Conservation (phyloP, 1,140 invertebrate genomes). For the Drosophila tsacasi region DNA sequence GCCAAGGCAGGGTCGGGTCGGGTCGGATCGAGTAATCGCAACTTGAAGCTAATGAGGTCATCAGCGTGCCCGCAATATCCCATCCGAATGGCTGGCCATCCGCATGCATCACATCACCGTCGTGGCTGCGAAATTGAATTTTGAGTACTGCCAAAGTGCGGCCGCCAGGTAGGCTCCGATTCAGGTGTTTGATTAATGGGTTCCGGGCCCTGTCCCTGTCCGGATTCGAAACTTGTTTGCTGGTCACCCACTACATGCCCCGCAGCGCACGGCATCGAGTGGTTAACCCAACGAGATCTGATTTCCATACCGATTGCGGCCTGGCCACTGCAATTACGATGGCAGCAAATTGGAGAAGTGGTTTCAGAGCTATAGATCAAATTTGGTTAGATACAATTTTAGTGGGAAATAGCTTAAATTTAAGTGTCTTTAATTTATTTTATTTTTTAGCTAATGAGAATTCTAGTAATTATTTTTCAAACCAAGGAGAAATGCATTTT, state of each 20-base stretch:
- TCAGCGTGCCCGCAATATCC: constrained; percentile 22
- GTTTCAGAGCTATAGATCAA: not conserved
- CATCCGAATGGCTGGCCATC: constrained; percentile 10
- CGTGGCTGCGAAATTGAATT: constrained; percentile 51
- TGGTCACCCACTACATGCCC: constrained; percentile 1
- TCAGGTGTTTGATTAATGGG: constrained; percentile 59
- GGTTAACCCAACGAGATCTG: constrained; percentile 7
- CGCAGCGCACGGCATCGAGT: not conserved
- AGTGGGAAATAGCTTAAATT: not conserved
- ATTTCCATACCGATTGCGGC: constrained; percentile 19
- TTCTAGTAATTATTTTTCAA: not conserved
- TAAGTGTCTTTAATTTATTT: not conserved
- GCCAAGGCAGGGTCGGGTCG: constrained; percentile 27
- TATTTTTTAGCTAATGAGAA: not conserved
- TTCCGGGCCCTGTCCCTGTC: not conserved
- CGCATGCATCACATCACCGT: constrained; percentile 19
- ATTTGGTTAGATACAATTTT: not conserved
- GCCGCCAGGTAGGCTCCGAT: constrained; percentile 30
- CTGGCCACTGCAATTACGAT: not conserved
- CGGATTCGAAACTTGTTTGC: constrained; percentile 8
- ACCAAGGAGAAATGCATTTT: not conserved
- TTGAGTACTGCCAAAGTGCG: constrained; percentile 43
- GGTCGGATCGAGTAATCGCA: constrained; percentile 19
- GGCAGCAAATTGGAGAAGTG: constrained; percentile 4
- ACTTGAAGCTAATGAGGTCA: constrained; percentile 56